phyloP scores from a whole-genome alignment of 2,113 vertebrate genomes.

The Heterocephalus glaber region DNA sequence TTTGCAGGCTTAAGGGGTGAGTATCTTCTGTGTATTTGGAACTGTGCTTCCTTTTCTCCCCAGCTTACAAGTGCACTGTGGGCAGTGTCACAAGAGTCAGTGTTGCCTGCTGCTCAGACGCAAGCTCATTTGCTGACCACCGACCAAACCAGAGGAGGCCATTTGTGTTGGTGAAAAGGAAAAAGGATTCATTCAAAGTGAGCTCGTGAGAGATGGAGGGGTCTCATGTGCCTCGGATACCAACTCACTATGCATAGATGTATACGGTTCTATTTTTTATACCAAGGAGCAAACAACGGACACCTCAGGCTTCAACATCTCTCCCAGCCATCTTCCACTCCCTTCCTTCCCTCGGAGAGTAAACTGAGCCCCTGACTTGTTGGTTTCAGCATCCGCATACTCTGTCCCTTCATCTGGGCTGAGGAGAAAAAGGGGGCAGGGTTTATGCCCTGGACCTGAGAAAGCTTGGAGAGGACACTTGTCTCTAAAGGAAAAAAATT shows the following conservation, averaged over 20 bases:
- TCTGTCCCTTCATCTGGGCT: background rate
- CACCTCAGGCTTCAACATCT: background rate
- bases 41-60: background rate
- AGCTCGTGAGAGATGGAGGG: too few relatives aligned
- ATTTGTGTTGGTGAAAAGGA: background rate
- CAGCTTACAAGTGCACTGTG: background rate
- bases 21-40: background rate
- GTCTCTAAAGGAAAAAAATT: background rate
- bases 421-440: background rate
- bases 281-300: background rate
- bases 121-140: background rate
- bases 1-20: background rate
- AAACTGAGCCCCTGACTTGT: background rate
- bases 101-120: background rate
- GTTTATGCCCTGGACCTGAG: background rate
- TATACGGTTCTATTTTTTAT: background rate
- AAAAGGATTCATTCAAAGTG: background rate
- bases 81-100: background rate
- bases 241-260: background rate
- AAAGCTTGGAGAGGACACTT: background rate
- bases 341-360: background rate
- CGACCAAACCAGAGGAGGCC: background rate
- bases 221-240: background rate
- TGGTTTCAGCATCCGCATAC: background rate
- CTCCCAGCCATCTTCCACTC: background rate